Evolutionary conservation across 2,888 invertebrate genomes (phyloP).

Genomic region (Hypomecis atomaria): DNA sequence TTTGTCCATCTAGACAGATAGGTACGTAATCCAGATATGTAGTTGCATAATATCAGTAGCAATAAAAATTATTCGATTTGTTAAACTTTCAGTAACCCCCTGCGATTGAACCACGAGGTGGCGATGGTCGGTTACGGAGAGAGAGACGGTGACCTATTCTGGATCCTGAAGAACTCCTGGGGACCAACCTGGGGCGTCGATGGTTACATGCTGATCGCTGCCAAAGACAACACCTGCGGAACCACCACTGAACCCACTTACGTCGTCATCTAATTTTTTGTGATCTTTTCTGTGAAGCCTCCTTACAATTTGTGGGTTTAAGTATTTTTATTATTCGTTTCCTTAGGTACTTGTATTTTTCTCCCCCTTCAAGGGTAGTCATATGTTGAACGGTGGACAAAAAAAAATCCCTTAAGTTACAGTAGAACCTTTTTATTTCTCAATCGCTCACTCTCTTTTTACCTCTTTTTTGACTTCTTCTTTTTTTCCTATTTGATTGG

Average conservation of each 20-base stretch:
- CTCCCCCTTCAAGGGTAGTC: too few species aligned
- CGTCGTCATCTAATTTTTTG: constrained; percentile 85
- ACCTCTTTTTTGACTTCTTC: too few species aligned
- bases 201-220: constrained; percentile 95
- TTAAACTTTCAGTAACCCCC: constrained; percentile 82
- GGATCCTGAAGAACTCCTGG: constrained; percentile 98
- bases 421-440: too few species aligned
- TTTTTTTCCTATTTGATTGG: too few species aligned
- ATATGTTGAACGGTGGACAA: too few species aligned
- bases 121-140: constrained; percentile 95
- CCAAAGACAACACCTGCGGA: constrained; percentile 95
- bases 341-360: too few species aligned
- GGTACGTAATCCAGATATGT: too few species aligned
- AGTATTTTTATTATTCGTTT: background rate
- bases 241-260: constrained; percentile 93
- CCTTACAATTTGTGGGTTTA: background rate
- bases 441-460: too few species aligned
- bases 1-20: too few species aligned
- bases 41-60: too few species aligned
- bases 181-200: constrained; percentile 97
- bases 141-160: constrained; percentile 91
- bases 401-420: too few species aligned
- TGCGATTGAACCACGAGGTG: constrained; percentile 93
- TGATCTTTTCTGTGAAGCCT: background rate
- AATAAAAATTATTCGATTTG: background rate